Evolutionary conservation across 2,113 vertebrate species (phyloP).

Genomic region (Ageneiosus marmoratus): DNA sequence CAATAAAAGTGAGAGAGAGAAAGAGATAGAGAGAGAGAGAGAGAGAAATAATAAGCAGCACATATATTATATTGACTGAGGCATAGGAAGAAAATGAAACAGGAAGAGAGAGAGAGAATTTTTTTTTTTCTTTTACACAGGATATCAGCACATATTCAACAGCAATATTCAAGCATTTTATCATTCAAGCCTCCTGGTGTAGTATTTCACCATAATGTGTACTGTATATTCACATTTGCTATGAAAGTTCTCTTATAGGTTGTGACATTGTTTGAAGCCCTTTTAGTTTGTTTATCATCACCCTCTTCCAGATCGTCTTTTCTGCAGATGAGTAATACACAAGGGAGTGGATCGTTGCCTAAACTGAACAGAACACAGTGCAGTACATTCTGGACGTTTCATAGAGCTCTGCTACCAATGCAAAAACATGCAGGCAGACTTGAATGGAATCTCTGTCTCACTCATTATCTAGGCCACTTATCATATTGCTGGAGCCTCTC

Average conservation of each 20-base stretch:
- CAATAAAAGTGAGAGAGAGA: too few species aligned
- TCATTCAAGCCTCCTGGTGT: neutral
- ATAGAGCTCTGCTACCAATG: neutral
- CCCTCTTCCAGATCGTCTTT: neutral
- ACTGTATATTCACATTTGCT: neutral
- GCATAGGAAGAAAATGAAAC: neutral
- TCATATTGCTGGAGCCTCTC: too few species aligned
- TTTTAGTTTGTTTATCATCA: neutral
- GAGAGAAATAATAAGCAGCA: neutral
- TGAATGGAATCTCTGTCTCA: neutral
- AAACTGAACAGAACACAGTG: neutral
- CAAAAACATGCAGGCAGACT: neutral
- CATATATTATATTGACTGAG: neutral
- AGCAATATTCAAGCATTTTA: neutral
- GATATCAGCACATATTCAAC: neutral
- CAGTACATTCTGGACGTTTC: neutral
- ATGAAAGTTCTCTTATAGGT: neutral
- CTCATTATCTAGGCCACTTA: too few species aligned
- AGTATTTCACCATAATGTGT: neutral
- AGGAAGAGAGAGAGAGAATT: too few species aligned
- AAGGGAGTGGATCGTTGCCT: neutral
- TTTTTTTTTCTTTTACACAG: neutral
- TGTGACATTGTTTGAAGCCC: neutral
- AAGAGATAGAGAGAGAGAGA: neutral
- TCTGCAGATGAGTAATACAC: neutral